A percentile compares a stretch with the other conserved stretches of the same genome.
Conservation (phyloP, 2,113 vertebrate species). For the Zeus faber region DNA sequence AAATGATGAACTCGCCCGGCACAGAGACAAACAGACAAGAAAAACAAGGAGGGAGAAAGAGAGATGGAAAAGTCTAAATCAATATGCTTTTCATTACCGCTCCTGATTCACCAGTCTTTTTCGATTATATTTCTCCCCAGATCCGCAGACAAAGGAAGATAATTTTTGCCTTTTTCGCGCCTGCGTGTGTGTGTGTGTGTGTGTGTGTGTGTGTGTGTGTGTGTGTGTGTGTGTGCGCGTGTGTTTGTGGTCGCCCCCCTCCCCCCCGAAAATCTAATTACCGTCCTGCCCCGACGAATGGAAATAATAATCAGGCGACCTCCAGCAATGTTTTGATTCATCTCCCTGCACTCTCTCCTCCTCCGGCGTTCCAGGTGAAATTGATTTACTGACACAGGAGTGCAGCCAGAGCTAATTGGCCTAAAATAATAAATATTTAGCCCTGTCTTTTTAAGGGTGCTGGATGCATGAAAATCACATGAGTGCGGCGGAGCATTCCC, state of each 20-base stretch:
- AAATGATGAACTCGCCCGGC: too few species aligned
- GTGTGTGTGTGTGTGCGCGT: too few species aligned
- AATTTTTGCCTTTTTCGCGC: too few species aligned
- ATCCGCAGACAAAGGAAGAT: slow-evolving; percentile 36
- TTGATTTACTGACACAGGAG: slow-evolving; percentile 49
- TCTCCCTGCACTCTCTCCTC: slow-evolving; percentile 31
- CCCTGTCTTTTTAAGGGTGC: not conserved
- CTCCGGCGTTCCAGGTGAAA: slow-evolving; percentile 38
- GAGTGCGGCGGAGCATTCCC: slow-evolving; percentile 19
- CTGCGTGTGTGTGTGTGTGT: too few species aligned
- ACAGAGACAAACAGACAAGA: slow-evolving; percentile 2
- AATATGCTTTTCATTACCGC: slow-evolving; percentile 50
- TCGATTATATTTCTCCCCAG: slow-evolving; percentile 36
- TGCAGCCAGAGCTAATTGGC: slow-evolving; percentile 57
- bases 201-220: too few species aligned
- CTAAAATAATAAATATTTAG: slow-evolving; percentile 61
- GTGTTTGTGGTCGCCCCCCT: too few species aligned
- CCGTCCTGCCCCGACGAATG: slow-evolving; percentile 20
- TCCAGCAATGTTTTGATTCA: slow-evolving; percentile 39
- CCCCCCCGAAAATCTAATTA: slow-evolving; percentile 53
- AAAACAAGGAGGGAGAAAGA: not conserved
- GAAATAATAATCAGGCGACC: slow-evolving; percentile 42
- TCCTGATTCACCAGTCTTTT: slow-evolving; percentile 41
- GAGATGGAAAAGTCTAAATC: slow-evolving; percentile 41
- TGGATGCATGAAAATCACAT: not conserved